phyloP scores from a whole-genome alignment of 2,113 vertebrate species.

The Cheirogaleus medius region DNA sequence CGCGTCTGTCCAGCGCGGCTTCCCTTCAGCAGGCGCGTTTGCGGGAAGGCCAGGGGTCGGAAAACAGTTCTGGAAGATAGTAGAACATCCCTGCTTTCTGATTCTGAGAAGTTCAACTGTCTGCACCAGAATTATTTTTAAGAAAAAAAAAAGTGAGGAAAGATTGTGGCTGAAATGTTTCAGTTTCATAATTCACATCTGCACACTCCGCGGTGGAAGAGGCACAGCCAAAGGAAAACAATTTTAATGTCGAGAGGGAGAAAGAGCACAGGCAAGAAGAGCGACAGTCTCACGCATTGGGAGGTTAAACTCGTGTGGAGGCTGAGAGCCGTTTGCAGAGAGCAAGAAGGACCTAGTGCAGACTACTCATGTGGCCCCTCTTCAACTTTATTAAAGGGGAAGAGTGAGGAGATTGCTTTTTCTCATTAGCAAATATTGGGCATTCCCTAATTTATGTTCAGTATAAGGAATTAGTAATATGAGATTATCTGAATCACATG shows the following conservation, averaged over 20 bases:
- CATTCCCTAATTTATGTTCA: neutral
- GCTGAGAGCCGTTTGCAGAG: neutral
- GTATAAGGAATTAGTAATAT: neutral
- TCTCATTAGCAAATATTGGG: neutral
- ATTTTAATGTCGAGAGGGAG: neutral
- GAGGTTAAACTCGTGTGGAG: rapidly evolving
- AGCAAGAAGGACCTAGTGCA: neutral
- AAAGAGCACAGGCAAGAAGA: neutral
- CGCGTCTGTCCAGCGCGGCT: no score
- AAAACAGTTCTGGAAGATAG: neutral
- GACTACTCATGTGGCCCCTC: rapidly evolving
- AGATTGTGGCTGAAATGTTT: neutral
- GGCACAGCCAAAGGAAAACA: neutral
- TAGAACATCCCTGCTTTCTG: neutral
- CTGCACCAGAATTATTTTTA: neutral
- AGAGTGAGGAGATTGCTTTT: neutral
- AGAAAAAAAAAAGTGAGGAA: neutral
- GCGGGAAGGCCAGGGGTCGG: neutral
- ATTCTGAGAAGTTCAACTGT: neutral
- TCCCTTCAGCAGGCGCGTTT: neutral
- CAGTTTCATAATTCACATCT: neutral
- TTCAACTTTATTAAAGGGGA: neutral
- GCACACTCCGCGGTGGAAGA: neutral
- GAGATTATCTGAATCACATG: neutral
- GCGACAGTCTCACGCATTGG: no score